Base-by-base conservation (phyloP, 2,797 vertebrate genomes). In the Bryconaethiops microstoma region DNA sequence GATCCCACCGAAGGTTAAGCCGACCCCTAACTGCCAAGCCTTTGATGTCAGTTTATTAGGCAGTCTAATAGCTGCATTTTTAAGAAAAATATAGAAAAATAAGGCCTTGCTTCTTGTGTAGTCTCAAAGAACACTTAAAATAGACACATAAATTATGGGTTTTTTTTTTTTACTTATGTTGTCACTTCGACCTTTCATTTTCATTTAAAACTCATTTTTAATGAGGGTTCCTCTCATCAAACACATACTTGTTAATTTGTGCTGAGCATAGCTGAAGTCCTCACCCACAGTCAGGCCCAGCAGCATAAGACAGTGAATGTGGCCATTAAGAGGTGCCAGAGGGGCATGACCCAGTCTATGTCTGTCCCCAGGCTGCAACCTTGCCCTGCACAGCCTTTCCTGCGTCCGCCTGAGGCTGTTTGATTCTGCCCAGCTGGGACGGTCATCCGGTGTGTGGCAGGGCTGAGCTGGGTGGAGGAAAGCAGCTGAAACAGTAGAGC, bases 351-450 rank as follows among this genome's bases (percentile, higher is more conserved):
- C 86, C 69, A 5, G 52, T 63, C 19, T 48, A 3, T 78, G 25
- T n/a, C 40, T 21, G 25, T 69, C 87, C 83, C 86, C 82, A 57
- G 59, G 5, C 86, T 83, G 55, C 83, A 82, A 81, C 85, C 85
- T 77, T 73, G 6, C 84, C 55, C 59, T 72, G 42, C 54, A 64
- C 17, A 78, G 84, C 86, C 84, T 87, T 90, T 91, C 90, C 88
- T 87, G 86, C 87, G 87, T 87, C 72, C 86, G 90, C 87, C 88
- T 79, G 84, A 88, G 87, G 87, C 88, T 89, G 89, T 87, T 90
- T 89, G 89, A 87, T 89, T 90, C 84, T 85, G 78, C 89, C 91
- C 91, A 92, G 90, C 91, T 93, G 90, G 81, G 91, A 91, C 88
- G 92, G 90, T 87, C 90, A 90, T 88, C 89, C 89, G 74, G 84